Evolutionary conservation across 2,888 invertebrate genomes (phyloP).

Genomic region (Eupithecia insigniata): DNA sequence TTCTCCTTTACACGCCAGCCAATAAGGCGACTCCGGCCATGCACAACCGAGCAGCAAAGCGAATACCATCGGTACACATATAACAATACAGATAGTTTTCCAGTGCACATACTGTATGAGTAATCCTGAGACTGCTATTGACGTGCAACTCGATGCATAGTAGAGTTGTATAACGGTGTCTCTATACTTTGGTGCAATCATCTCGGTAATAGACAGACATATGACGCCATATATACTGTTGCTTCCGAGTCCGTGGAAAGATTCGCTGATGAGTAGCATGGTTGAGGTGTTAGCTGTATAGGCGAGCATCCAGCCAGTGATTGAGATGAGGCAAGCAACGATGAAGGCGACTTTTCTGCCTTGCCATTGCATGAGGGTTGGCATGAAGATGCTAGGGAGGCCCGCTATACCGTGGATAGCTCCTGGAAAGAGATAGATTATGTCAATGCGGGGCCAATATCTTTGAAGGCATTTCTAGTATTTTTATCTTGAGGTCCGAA

Average conservation of each 20-base stretch:
- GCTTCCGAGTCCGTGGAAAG: conserved; percentile 39
- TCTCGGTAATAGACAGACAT: conserved; percentile 38
- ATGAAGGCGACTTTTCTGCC: conserved; percentile 43
- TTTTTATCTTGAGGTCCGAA: not conserved
- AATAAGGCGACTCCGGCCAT: conserved; percentile 47
- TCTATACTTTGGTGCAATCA: conserved; percentile 42
- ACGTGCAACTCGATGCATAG: conserved; percentile 17
- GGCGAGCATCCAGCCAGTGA: conserved; percentile 38
- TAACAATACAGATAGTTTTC: conserved; percentile 36
- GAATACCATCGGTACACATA: conserved; percentile 32
- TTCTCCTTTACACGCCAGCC: conserved; percentile 45
- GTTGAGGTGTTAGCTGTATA: conserved; percentile 21
- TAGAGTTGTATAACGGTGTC: conserved; percentile 28
- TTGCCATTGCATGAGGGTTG: conserved; percentile 40
- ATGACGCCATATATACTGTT: conserved; percentile 34
- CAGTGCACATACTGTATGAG: conserved; percentile 38
- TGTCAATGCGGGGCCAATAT: not conserved
- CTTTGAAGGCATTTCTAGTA: not conserved
- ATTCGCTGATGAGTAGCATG: conserved; percentile 38
- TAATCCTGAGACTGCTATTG: conserved; percentile 32
- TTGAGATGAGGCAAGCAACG: conserved; percentile 32
- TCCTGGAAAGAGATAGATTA: conserved; percentile 32
- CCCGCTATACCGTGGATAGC: conserved; percentile 45
- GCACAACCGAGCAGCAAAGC: conserved; percentile 22
- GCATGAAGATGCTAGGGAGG: conserved; percentile 41